phyloP scores from a whole-genome alignment of 1,140 invertebrate species.

The Pseudoatta argentina region DNA sequence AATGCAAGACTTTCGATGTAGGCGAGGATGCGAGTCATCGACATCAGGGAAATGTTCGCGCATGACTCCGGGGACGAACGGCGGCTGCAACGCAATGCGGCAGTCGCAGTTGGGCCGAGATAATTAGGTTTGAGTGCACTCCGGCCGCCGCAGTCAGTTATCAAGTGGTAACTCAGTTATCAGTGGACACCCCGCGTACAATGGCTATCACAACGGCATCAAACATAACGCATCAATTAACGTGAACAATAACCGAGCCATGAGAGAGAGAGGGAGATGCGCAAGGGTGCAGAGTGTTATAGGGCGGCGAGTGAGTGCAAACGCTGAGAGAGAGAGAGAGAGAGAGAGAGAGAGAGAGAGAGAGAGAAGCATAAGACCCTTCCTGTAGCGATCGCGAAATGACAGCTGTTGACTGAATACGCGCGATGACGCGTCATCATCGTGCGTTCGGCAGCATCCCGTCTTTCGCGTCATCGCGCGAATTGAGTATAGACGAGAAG shows the following conservation, averaged over 20 bases:
- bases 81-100: constrained; percentile 83
- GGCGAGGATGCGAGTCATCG: constrained; percentile 22
- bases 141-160: constrained; percentile 86
- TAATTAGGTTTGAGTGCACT: constrained; percentile 87
- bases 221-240: constrained; percentile 88
- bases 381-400: constrained; percentile 58
- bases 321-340: constrained; percentile 8
- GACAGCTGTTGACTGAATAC: constrained; percentile 51
- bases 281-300: constrained; percentile 54
- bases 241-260: constrained; percentile 86
- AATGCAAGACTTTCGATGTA: not conserved
- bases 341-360: constrained; percentile 18
- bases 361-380: constrained; percentile 62
- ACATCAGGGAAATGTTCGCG: constrained; percentile 46
- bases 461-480: constrained; percentile 42
- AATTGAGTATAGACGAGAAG: not conserved
- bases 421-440: constrained; percentile 52
- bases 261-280: constrained; percentile 49
- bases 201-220: constrained; percentile 87
- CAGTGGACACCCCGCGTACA: constrained; percentile 86
- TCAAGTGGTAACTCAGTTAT: constrained; percentile 87
- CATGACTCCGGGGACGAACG: constrained; percentile 63
- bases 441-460: constrained; percentile 10
- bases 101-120: constrained; percentile 86
- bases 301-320: constrained; percentile 48